Base-by-base conservation (phyloP, 2,888 invertebrate genomes). In the Scaptomyza polygonia region DNA sequence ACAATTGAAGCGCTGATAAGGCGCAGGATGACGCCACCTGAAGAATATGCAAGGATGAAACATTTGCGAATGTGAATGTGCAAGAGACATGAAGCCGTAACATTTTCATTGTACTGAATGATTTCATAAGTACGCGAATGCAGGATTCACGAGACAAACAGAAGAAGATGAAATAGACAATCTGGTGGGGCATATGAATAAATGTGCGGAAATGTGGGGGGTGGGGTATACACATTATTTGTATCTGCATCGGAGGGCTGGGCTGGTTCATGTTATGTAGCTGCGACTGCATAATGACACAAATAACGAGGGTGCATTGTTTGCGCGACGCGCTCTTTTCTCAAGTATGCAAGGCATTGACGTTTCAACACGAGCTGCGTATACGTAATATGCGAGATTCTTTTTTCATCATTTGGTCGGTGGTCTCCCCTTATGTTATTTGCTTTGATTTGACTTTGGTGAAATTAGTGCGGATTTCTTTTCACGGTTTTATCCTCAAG, bases 241-340 rank as follows among this genome's bases (percentile, higher is more conserved):
- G 42, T 39, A 39, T 30, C 29, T 55, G 39, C 43, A 59, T 54
- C 39, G 49, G 48, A 48, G 48, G 48, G 32, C 48, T 48, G n/a
- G 47, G 32, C 48, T 48, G 48, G 18, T 48, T 9, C 18, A 47
- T 47, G 47, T 47, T 3, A 47, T 47, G 36, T 29, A 52, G 7
- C 21, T n/a, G 49, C 49, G 34, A 34, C 14, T 70, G 73, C 69
- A 88, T 88, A 85, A 85, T 88, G 88, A 88, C 88, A 88, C 84
- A 88, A 85, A 85, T 85, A 85, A 85, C 84, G 84, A 85, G 84
- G 86, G 72, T 79, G 47, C 77, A 85, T 85, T 85, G 84, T 88
- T 76, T 85, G 88, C 67, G 36, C 67, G 36, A 21, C 63, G 54
- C 57, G 51, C 51, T 65, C 57, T 58, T 58, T 58, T 36, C 30